A percentile compares a stretch with the other conserved stretches of the same genome.
Conservation (phyloP, 2,888 invertebrate species). For the Heteropelma amictum region DNA sequence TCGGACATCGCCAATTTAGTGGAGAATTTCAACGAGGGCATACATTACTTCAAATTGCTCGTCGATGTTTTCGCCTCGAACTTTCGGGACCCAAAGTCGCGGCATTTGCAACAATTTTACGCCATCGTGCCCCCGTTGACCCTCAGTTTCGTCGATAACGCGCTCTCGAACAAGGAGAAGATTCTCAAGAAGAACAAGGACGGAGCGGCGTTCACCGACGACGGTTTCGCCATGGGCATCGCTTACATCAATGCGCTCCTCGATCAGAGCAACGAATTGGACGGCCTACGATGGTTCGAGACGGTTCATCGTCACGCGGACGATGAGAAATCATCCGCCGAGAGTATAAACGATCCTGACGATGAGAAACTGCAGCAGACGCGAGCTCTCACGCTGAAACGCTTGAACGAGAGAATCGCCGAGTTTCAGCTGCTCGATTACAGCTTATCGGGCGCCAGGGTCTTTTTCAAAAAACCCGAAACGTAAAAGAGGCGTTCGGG, state of each 20-base stretch:
- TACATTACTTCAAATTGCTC: constrained; percentile 93
- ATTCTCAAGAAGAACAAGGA: constrained; percentile 93
- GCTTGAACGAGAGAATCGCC: constrained; percentile 80
- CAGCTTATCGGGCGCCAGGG: constrained; percentile 94
- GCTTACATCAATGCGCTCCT: constrained; percentile 95
- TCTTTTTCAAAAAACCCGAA: constrained; percentile 89
- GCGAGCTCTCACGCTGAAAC: constrained; percentile 90
- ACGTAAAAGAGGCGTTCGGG: constrained; percentile 44
- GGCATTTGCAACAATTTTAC: constrained; percentile 94
- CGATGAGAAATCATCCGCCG: constrained; percentile 82
- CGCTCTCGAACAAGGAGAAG: constrained; percentile 94
- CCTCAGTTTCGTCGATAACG: constrained; percentile 96
- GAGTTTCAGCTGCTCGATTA: constrained; percentile 95
- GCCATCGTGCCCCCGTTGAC: constrained; percentile 96
- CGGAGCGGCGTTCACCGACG: constrained; percentile 96
- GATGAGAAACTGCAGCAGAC: constrained; percentile 96
- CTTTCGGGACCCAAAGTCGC: constrained; percentile 89
- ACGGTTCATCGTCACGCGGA: constrained; percentile 88
- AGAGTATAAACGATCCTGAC: constrained; percentile 80
- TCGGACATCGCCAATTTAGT: constrained; percentile 88
- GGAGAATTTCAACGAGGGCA: constrained; percentile 91
- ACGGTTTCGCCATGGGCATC: constrained; percentile 98
- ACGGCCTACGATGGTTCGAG: constrained; percentile 97
- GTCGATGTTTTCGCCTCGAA: constrained; percentile 95
- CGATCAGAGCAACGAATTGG: constrained; percentile 90